Evolutionary conservation across 2,113 vertebrate genomes (phyloP).

Genomic region (Chunga burmeisteri): DNA sequence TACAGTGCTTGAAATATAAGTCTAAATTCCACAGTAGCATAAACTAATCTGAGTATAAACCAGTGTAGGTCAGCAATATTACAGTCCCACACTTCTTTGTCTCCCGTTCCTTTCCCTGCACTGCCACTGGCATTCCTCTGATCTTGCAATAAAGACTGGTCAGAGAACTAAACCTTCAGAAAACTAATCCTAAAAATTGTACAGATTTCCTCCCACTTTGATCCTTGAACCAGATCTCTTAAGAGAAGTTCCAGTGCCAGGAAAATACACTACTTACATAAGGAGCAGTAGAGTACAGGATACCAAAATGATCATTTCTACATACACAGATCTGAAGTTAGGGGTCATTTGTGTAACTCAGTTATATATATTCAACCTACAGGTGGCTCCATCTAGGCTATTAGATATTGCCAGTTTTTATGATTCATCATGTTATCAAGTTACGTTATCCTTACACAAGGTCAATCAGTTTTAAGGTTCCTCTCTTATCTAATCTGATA

Average conservation of each 20-base stretch:
- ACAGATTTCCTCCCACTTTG: background rate
- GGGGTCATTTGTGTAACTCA: background rate
- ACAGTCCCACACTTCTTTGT: background rate
- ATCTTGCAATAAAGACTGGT: background rate
- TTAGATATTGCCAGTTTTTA: background rate
- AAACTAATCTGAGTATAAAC: background rate
- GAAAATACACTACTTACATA: background rate
- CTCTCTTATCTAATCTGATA: background rate
- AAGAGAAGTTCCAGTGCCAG: background rate
- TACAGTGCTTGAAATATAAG: background rate
- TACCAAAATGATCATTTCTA: background rate
- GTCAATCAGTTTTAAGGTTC: background rate
- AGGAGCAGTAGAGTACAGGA: background rate
- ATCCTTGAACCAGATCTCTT: background rate
- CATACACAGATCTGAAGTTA: background rate
- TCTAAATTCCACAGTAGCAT: background rate
- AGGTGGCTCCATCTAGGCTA: background rate
- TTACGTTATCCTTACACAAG: background rate
- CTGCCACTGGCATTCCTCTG: background rate
- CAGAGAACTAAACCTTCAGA: background rate
- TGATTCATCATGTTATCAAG: background rate
- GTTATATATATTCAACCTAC: background rate
- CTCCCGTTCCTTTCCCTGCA: background rate
- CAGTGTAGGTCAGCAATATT: background rate
- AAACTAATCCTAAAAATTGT: background rate